Evolutionary conservation across 1,140 invertebrate genomes (phyloP), one percentile per base, ranked within the genome.

Genomic region (Drosophila ambigua): DNA sequence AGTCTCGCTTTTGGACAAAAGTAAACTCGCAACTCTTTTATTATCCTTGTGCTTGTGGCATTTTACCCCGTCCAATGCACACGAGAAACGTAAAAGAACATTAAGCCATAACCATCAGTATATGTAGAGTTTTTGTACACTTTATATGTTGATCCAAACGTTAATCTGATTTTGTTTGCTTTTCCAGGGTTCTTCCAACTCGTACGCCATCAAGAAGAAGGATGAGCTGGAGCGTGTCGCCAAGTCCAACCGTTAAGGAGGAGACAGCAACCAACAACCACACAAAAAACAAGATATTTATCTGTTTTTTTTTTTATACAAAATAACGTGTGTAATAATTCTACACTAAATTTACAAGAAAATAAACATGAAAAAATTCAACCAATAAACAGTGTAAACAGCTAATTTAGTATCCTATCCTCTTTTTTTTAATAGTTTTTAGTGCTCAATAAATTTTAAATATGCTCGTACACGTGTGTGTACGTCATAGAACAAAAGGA

Each of bases 191-290:
- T 99, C 98, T 65, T 99, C 98, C 50, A 99, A 99, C 94, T 99
- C 98, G 45, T 99, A 99, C 92, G 99, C 99, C 72, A 99, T 99
- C 93, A 99, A 99, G 94, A 99, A 99, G 95, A 99, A 99, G 93
- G 99, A 99, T 92, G 99, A 99, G 94, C 94, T 99, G 92, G 99
- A 99, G 94, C 97, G 99, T 95, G 99, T 99, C 77, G 99, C 99
- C 91, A 99, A 99, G 93, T 99, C 98, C 92, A 99, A 99, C 95
- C 97, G 99, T 97, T 99, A 99, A 99, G 75, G 65, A 85, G 60
- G 43, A 53, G 26, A 35, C 43, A 63, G 53, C 43, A 50, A 61
- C 16, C 45, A 67, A 4, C 51, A 53, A 60, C 24, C 58, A 73
- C 24, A 44, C 49, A 53, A 77, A 72, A 78, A 65, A 75, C 72